Evolutionary conservation across 2,888 invertebrate species (phyloP).

Genomic region (Ecliptopera silaceata): DNA sequence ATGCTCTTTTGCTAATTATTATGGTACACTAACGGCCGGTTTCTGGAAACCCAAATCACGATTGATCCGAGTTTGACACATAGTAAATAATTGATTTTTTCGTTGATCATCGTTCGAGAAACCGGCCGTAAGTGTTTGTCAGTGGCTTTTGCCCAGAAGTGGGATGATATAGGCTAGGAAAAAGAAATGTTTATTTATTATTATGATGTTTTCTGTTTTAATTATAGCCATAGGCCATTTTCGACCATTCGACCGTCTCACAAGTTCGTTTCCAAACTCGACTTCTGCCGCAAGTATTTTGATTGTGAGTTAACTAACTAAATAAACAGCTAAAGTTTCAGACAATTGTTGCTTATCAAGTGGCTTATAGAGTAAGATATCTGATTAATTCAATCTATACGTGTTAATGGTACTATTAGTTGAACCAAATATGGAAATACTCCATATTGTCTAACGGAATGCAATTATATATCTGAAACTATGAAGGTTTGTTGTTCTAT

Average conservation of each 20-base stretch:
- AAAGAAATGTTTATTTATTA: too few relatives aligned
- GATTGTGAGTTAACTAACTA: slow-evolving; percentile 11
- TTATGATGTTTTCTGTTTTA: too few relatives aligned
- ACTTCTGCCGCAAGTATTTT: slow-evolving; percentile 13
- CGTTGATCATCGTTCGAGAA: too few relatives aligned
- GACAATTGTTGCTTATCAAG: slow-evolving; percentile 41
- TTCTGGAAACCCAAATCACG: too few relatives aligned
- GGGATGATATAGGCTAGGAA: too few relatives aligned
- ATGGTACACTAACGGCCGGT: too few relatives aligned
- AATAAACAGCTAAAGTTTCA: slow-evolving; percentile 22
- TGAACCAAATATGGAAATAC: slow-evolving; percentile 19
- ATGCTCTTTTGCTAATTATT: too few relatives aligned
- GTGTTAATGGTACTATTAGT: slow-evolving; percentile 44
- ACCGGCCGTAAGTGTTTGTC: too few relatives aligned
- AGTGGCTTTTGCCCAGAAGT: too few relatives aligned
- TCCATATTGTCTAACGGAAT: slow-evolving; percentile 24
- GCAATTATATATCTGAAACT: slow-evolving; percentile 1
- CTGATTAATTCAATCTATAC: slow-evolving; percentile 45
- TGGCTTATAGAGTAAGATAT: slow-evolving; percentile 45
- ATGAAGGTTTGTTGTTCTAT: background rate
- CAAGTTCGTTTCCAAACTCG: slow-evolving; percentile 32
- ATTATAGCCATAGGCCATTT: slow-evolving; percentile 29
- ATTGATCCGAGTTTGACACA: too few relatives aligned
- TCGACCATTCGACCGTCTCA: slow-evolving; percentile 31
- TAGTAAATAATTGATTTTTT: too few relatives aligned